These are phyloP conservation scores for Holothuria leucospilota DNA, from an alignment of 53 echinoderm and acorn worm species.

Conservation along the genomic window DNA sequence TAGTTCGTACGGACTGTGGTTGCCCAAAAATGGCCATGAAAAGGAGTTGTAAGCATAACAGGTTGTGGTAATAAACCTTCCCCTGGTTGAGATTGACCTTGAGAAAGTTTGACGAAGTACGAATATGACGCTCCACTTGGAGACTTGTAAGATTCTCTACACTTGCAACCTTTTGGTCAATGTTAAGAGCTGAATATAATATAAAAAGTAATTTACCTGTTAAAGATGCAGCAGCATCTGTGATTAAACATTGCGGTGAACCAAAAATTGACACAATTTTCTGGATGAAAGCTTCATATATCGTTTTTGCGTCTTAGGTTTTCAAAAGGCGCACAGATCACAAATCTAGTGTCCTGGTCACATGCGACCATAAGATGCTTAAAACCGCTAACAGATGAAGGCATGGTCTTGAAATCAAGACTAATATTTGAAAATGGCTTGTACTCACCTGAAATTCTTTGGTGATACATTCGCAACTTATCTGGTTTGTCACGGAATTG, in stretches of 20 bases:
- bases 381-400: not conserved
- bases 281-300: not conserved
- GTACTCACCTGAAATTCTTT: not conserved
- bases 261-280: too few species aligned
- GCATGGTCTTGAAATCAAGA: slow-evolving; percentile 26
- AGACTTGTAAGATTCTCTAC: too few species aligned
- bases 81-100: too few species aligned
- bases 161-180: too few species aligned
- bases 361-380: too few species aligned
- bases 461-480: not conserved
- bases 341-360: not conserved
- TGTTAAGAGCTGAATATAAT: too few species aligned
- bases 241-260: too few species aligned
- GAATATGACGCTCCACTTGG: too few species aligned
- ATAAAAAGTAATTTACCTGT: too few species aligned
- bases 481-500: slow-evolving; percentile 11
- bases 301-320: not conserved
- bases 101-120: too few species aligned
- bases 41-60: slow-evolving; percentile 1
- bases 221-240: too few species aligned
- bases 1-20: slow-evolving; percentile 9
- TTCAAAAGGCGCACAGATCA: slow-evolving; percentile 15
- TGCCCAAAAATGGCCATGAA: not conserved
- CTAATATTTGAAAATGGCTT: not conserved
- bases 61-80: not conserved